Evolutionary conservation across 30 jellyfish, hydroid and myxozoan genomes (phyloP), one percentile per base, ranked within the genome.

Genomic region (Mastigias papua): DNA sequence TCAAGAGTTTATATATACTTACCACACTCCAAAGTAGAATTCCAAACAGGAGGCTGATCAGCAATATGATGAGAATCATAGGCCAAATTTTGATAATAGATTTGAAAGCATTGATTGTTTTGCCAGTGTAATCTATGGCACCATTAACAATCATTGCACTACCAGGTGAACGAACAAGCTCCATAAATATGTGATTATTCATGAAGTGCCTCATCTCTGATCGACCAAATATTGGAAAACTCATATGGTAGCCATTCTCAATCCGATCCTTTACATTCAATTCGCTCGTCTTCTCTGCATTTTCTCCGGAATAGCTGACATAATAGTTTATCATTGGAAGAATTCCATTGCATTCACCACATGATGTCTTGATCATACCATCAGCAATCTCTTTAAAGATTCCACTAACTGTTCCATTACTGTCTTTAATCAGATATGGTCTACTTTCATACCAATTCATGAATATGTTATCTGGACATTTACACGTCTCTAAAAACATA

Each of bases 201-300:
- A 71, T 73, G 72, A 72, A 82, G 1, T 46, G 57, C 66, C 85
- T 69, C 23, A 81, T 74, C 57, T 60, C 90, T 32, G 91, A 37
- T 34, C 88, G 77, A 33, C 97, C 97, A 70, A 81, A 90, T 9
- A 90, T 34, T 17, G 97, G 97, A 30, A 82, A 66, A 23, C 86
- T 79, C n/a, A 89, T 31, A 62, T 89, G 97, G 54, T 74, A 66
- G 60, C 73, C 80, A 31, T 48, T 32, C 30, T 51, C 93, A 16
- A 89, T 65, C 20, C n/a, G 22, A 0, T 13, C 57, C 33, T 80
- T 80, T 32, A 72, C 2, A 26, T 72, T 33, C 33, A 35, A 48
- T n/a, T 61, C 89, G 34, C 84, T 68, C 25, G 37, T 5, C 67
- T 89, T 89, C 63, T 89, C 89, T 30, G 97, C 86, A 27, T 60